Percentiles rank a stretch among this genome's conserved stretches.
Evolutionary conservation across 2,113 vertebrate species (phyloP).

Genomic region (Antechinus flavipes): DNA sequence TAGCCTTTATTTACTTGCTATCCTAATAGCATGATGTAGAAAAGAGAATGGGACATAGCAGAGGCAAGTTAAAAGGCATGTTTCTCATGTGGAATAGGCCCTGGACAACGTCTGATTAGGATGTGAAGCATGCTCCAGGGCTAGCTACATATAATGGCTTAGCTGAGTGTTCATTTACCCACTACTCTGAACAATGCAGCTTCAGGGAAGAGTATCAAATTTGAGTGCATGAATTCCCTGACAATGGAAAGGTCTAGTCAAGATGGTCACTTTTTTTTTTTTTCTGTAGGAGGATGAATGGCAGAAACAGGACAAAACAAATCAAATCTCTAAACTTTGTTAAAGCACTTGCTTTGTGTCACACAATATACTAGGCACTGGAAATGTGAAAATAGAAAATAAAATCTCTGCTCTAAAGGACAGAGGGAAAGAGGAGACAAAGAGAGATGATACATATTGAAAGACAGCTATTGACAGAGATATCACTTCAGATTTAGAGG

Average conservation of each 20-base stretch:
- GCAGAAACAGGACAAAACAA: not conserved
- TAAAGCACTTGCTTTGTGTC: not conserved
- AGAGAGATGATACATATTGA: not conserved
- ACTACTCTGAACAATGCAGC: not conserved
- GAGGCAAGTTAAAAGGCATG: not conserved
- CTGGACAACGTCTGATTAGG: not conserved
- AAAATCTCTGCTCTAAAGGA: not conserved
- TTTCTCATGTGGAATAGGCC: not conserved
- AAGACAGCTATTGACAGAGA: not conserved
- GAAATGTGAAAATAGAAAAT: not conserved
- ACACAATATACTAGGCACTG: not conserved
- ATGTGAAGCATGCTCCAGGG: not conserved
- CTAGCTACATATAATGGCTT: not conserved
- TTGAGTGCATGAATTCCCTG: not conserved
- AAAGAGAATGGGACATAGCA: not conserved
- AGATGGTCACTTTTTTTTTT: not conserved
- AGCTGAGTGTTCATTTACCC: not conserved
- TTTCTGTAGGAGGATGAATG: not conserved
- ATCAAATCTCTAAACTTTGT: not conserved
- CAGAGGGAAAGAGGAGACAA: not conserved
- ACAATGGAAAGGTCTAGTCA: not conserved
- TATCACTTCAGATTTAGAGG: not conserved
- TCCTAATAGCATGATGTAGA: not conserved
- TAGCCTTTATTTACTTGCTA: not conserved
- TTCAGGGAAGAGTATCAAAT: not conserved